Evolutionary conservation across 2,113 vertebrate genomes (phyloP).

Genomic region (Taurulus bubalis): DNA sequence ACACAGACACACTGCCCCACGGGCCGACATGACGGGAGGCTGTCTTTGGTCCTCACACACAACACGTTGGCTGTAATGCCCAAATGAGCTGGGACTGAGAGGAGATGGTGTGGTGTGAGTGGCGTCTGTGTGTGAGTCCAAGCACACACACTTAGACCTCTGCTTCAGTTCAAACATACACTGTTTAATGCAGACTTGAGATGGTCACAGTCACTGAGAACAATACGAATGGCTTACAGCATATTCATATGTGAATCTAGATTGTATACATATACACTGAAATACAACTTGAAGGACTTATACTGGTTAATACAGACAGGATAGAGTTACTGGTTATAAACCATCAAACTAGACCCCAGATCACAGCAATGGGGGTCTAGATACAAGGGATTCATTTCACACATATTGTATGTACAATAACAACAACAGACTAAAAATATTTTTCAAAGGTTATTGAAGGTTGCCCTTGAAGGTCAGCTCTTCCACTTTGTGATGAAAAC

Average conservation of each 20-base stretch:
- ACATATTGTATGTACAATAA: slow-evolving; percentile 1
- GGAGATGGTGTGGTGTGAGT: slow-evolving; percentile 37
- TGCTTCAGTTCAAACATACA: slow-evolving; percentile 22
- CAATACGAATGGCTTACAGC: slow-evolving; percentile 6
- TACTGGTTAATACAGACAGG: slow-evolving; percentile 3
- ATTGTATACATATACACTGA: slow-evolving; percentile 4
- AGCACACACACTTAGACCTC: slow-evolving; percentile 7
- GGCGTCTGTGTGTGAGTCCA: not conserved
- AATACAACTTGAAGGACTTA: slow-evolving; percentile 4
- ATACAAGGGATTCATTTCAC: not conserved
- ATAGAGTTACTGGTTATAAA: not conserved
- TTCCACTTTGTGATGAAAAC: not conserved
- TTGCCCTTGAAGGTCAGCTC: not conserved
- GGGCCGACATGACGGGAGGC: slow-evolving; percentile 37
- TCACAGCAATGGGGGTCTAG: not conserved
- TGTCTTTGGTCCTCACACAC: slow-evolving; percentile 45
- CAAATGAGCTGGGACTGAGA: slow-evolving; percentile 55
- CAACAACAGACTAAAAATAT: not conserved
- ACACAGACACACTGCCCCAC: slow-evolving; percentile 40
- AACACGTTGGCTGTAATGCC: slow-evolving; percentile 29
- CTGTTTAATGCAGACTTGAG: slow-evolving; percentile 35
- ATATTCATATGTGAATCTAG: slow-evolving; percentile 21
- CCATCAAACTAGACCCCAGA: not conserved
- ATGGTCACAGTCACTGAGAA: slow-evolving; percentile 20
- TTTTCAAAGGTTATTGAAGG: not conserved